Evolutionary conservation across 2,888 invertebrate genomes (phyloP), one percentile per base, ranked within the genome.

Genomic region (Sisyra nigra): DNA sequence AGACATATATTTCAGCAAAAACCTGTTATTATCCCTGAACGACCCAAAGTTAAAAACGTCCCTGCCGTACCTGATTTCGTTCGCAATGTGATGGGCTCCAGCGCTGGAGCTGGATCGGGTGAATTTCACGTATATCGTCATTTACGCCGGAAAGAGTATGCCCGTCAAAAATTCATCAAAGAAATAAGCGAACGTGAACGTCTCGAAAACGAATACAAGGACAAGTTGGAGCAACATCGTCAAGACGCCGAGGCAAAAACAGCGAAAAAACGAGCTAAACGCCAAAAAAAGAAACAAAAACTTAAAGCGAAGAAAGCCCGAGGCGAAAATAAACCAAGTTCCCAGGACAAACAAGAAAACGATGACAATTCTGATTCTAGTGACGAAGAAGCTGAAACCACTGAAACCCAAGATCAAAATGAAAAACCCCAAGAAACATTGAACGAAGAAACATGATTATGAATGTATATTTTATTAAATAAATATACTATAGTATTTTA

Each of bases 81-180:
- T 5, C 71, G 96, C 44, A 98, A 98, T 75, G 94, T 97, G 2
- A 97, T 97, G 92, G 97, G 97, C n/a, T 97, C 96, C 1, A 93
- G 94, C 67, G 98, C 98, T 19, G 98, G 98, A 13, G 98, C 97
- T 29, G 98, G 98, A 2, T 94, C 94, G 47, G 97, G 98, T 7
- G 98, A 98, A 63, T 98, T 98, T 64, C 97, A 98, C 62, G 96
- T 98, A 0, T 97, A 97, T 57, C 72, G 97, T 48, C 96, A 97
- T 64, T 71, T 97, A 35, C 67, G 97, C 39, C 71, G 97, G 46
- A 89, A 97, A 61, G 97, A 98, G 66, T 93, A 93, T 64, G 89
- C 96, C 0, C 71, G 98, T 45, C 91, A 96, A 59, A 93, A 93
- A 59, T 85, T 79, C 57, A 88, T 94, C 55, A 84, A 88, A 55